Evolutionary conservation across 64 coral and sea anemone genomes (phyloP).

Genomic region (Acropora tenuis): DNA sequence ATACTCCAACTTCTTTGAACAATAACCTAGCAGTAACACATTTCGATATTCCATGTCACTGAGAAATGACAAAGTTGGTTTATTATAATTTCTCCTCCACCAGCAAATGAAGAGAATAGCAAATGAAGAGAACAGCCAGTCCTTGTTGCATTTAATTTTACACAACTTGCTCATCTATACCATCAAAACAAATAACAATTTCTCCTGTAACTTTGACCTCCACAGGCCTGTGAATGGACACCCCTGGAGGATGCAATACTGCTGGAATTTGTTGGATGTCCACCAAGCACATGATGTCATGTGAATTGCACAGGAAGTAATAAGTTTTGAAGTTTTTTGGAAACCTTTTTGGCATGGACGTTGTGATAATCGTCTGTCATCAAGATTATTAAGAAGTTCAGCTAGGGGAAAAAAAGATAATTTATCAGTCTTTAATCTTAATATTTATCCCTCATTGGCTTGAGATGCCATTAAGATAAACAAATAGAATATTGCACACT

Average conservation of each 20-base stretch:
- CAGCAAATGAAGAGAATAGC: constrained; percentile 34
- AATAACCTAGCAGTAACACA: not conserved
- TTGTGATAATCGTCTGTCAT: constrained; percentile 51
- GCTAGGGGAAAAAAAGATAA: constrained; percentile 5
- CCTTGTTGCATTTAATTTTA: too few species aligned
- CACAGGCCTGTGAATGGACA: not conserved
- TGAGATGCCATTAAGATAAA: too few species aligned
- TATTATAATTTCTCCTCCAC: constrained; percentile 28
- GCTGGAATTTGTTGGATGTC: not conserved
- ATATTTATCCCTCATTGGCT: too few species aligned
- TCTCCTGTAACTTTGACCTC: not conserved
- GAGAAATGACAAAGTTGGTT: constrained; percentile 7
- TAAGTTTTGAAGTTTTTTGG: not conserved
- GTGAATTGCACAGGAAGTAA: constrained; percentile 4
- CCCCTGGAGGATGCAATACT: not conserved
- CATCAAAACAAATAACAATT: constrained; percentile 6
- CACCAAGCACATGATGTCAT: constrained; percentile 47
- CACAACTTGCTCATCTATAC: not conserved
- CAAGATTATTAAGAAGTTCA: constrained; percentile 19
- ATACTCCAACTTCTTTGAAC: not conserved
- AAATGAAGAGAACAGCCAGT: too few species aligned
- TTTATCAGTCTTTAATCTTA: too few species aligned
- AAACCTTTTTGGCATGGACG: constrained; percentile 27
- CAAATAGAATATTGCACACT: too few species aligned
- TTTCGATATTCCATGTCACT: not conserved